Percentiles rank a stretch among this genome's conserved stretches.
phyloP scores from a whole-genome alignment of 1,140 invertebrate genomes.

The Drosophila pandora region DNA sequence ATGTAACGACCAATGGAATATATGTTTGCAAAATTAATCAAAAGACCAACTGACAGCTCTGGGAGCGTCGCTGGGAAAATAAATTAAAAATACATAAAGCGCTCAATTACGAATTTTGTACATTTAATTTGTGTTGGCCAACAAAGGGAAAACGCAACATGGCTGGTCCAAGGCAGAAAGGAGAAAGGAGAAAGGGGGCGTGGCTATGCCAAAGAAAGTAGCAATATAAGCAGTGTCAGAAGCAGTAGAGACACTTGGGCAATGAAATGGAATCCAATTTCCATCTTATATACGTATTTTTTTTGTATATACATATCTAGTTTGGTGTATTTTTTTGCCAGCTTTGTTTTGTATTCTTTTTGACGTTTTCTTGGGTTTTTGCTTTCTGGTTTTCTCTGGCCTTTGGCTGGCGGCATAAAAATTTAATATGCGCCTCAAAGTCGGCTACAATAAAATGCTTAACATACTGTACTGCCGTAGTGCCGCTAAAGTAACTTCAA shows the following conservation, averaged over 20 bases:
- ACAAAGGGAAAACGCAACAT: not conserved
- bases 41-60: constrained; percentile 24
- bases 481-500: constrained; percentile 26
- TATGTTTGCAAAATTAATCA: constrained; percentile 53
- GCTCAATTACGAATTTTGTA: constrained; percentile 74
- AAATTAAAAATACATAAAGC: constrained; percentile 78
- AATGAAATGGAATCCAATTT: constrained; percentile 72
- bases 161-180: not conserved
- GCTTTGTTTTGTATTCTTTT: constrained; percentile 7
- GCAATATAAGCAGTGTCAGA: constrained; percentile 7
- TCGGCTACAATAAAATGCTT: constrained; percentile 63
- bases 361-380: not conserved
- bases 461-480: constrained; percentile 33
- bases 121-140: constrained; percentile 55
- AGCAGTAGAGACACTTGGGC: constrained; percentile 1
- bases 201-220: constrained; percentile 6
- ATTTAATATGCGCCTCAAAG: constrained; percentile 74
- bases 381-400: constrained; percentile 17
- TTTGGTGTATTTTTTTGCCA: constrained; percentile 21
- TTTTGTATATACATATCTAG: not conserved
- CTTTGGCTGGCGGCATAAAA: constrained; percentile 56
- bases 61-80: constrained; percentile 46
- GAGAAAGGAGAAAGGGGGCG: constrained; percentile 9
- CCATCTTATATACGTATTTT: constrained; percentile 42
- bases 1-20: not conserved